Percentiles rank a stretch among this genome's conserved stretches.
Evolutionary conservation across 2,888 invertebrate genomes (phyloP).

Genomic region (Pimpla rufipes): DNA sequence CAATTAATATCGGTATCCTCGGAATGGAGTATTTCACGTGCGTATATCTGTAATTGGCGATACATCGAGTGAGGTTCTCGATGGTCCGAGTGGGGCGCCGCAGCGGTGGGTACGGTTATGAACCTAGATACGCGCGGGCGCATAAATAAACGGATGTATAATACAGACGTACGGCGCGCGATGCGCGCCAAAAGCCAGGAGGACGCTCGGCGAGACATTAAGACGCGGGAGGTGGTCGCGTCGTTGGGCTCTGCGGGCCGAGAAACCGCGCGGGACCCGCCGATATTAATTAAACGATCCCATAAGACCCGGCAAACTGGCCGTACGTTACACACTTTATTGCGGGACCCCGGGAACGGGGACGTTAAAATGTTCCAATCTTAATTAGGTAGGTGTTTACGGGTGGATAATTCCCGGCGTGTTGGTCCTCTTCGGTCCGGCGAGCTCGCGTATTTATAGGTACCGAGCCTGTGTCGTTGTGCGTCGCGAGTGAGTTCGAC

Average conservation of each 20-base stretch:
- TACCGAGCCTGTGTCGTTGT: too few relatives aligned
- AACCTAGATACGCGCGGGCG: not conserved
- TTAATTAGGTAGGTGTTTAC: constrained; percentile 85
- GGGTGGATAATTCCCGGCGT: constrained; percentile 80
- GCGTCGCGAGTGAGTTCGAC: too few relatives aligned
- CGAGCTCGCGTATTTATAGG: constrained; percentile 33
- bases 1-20: constrained; percentile 37
- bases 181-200: constrained; percentile 28
- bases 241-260: constrained; percentile 68
- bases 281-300: constrained; percentile 85
- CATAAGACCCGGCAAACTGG: constrained; percentile 83
- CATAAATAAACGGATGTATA: not conserved
- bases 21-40: constrained; percentile 6
- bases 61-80: constrained; percentile 32
- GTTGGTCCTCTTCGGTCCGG: constrained; percentile 68
- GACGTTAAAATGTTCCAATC: constrained; percentile 85
- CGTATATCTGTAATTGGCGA: constrained; percentile 25
- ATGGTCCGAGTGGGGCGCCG: not conserved
- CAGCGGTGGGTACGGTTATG: not conserved
- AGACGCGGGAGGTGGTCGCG: constrained; percentile 83
- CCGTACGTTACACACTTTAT: constrained; percentile 83
- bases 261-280: constrained; percentile 74
- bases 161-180: constrained; percentile 11
- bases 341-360: constrained; percentile 78
- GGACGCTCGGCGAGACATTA: constrained; percentile 72